Evolutionary conservation across 2,113 vertebrate species (phyloP).

Genomic region (Halichoerus grypus): DNA sequence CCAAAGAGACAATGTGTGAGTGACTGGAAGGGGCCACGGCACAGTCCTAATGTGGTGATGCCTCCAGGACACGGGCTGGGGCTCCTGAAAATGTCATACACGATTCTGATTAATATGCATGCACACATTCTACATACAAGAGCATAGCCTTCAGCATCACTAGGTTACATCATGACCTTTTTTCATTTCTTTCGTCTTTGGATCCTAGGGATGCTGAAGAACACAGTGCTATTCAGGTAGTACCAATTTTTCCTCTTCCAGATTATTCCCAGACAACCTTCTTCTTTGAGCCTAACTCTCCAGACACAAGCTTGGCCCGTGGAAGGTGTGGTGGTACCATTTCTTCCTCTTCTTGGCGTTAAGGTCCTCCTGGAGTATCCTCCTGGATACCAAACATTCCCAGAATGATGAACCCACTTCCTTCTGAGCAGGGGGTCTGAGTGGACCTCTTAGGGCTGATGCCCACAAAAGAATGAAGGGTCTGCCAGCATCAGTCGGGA

Average conservation of each 20-base stretch:
- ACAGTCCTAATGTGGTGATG: not conserved
- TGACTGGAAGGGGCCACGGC: no score
- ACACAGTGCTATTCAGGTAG: not conserved
- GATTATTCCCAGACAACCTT: not conserved
- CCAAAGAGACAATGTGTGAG: not conserved
- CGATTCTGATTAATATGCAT: not conserved
- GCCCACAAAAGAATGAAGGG: not conserved
- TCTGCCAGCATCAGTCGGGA: not conserved
- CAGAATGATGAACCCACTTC: not conserved
- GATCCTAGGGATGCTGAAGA: not conserved
- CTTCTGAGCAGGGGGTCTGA: not conserved
- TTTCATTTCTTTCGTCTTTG: not conserved
- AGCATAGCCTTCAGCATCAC: not conserved
- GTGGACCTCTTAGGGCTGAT: not conserved
- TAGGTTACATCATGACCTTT: not conserved
- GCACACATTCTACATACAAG: not conserved
- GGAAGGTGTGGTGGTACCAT: not conserved
- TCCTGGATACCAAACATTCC: not conserved
- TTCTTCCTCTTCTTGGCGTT: not conserved
- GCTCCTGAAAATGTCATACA: not conserved
- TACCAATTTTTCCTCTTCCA: not conserved
- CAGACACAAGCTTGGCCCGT: accelerated
- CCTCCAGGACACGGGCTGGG: not conserved
- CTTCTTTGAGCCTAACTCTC: not conserved
- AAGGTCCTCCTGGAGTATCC: not conserved